phyloP scores from a whole-genome alignment of 2,888 invertebrate genomes.

The Erebia epiphron region DNA sequence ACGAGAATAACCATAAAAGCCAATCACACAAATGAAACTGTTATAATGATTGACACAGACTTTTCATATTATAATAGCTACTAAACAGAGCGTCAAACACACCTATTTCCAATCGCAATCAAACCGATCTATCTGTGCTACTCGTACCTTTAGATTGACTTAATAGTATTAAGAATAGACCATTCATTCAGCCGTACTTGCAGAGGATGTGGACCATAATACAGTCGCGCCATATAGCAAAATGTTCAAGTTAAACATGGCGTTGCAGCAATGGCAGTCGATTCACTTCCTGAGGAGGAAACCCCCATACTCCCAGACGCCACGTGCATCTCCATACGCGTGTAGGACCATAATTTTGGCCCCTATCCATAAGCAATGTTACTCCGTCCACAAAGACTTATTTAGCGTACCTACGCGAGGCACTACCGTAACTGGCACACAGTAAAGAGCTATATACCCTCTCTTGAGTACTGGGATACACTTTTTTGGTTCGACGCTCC shows the following conservation, averaged over 20 bases:
- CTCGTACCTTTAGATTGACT: too few relatives aligned
- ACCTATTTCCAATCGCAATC: too few relatives aligned
- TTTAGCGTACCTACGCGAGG: constrained; percentile 66
- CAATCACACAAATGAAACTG: too few relatives aligned
- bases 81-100: too few relatives aligned
- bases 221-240: background rate
- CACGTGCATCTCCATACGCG: constrained; percentile 72
- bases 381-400: constrained; percentile 61
- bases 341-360: constrained; percentile 72
- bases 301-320: constrained; percentile 57
- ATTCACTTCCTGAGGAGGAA: constrained; percentile 50
- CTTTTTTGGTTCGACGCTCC: constrained; percentile 62
- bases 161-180: background rate
- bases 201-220: background rate
- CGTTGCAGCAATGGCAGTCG: constrained; percentile 13
- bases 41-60: too few relatives aligned
- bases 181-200: background rate
- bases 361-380: constrained; percentile 69
- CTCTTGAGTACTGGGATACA: constrained; percentile 62
- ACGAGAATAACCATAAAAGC: too few relatives aligned
- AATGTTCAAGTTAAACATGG: background rate
- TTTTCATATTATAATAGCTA: too few relatives aligned
- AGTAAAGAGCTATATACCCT: constrained; percentile 68
- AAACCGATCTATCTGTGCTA: too few relatives aligned
- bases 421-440: constrained; percentile 59